A percentile compares a stretch with the other conserved stretches of the same genome.
phyloP scores from a whole-genome alignment of 2,888 invertebrate genomes.

The Philhelius pedissequus region DNA sequence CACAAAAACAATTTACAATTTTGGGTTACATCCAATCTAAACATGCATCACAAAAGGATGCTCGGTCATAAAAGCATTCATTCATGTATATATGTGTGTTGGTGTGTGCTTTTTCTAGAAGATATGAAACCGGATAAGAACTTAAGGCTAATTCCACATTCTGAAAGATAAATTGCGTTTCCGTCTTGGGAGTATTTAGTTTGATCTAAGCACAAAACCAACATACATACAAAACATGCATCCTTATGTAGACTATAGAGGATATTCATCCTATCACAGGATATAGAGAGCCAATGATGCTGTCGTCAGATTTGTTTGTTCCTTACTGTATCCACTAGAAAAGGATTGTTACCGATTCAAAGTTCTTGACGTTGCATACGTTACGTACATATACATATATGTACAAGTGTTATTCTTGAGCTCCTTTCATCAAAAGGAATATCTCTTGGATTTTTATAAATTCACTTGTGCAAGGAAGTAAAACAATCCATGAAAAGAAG shows the following conservation, averaged over 20 bases:
- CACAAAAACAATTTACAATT: conserved; percentile 62
- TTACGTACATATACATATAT: background rate
- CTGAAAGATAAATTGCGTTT: conserved; percentile 63
- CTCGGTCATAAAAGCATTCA: conserved; percentile 2
- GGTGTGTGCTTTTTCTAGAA: background rate
- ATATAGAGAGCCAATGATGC: conserved; percentile 58
- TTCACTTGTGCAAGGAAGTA: conserved; percentile 48
- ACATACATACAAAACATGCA: conserved; percentile 50
- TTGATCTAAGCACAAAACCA: conserved; percentile 22
- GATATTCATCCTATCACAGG: conserved; percentile 41
- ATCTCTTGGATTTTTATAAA: background rate
- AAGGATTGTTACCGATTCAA: conserved; percentile 36
- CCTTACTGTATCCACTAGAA: conserved; percentile 33
- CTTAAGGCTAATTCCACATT: conserved; percentile 62
- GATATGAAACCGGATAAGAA: conserved; percentile 53
- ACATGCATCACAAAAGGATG: conserved; percentile 32
- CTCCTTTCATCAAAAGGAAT: conserved; percentile 42
- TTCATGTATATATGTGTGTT: too few species aligned
- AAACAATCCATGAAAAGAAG: conserved; percentile 33
- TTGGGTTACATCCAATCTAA: conserved; percentile 54
- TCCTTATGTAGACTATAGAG: conserved; percentile 37
- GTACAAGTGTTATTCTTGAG: conserved; percentile 1
- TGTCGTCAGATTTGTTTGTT: conserved; percentile 67
- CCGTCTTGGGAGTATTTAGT: conserved; percentile 61
- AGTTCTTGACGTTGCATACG: conserved; percentile 12